phyloP scores from a whole-genome alignment of 2,113 vertebrate species.

The Piprites chloris region DNA sequence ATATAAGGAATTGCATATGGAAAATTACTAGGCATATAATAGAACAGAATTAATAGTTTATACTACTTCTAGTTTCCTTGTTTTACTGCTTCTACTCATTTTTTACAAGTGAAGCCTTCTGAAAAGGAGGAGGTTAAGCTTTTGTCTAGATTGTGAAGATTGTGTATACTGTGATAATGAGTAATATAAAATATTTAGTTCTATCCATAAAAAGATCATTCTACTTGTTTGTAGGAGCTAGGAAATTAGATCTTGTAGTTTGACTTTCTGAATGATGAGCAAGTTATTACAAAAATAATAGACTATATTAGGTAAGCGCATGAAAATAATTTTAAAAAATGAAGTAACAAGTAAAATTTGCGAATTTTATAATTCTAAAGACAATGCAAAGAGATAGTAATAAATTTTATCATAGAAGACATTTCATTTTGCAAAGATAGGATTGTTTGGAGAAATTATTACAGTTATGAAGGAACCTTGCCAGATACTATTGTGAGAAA shows the following conservation, averaged over 20 bases:
- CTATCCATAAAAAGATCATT: background rate
- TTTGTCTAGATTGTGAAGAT: background rate
- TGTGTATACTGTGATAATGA: background rate
- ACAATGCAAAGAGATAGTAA: background rate
- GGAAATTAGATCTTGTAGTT: background rate
- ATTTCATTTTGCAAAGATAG: background rate
- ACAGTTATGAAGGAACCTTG: background rate
- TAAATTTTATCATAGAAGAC: background rate
- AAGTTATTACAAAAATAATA: background rate
- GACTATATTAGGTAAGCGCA: background rate
- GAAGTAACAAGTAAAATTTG: background rate
- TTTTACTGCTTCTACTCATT: background rate
- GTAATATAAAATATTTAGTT: background rate
- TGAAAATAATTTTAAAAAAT: background rate
- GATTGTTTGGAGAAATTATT: background rate
- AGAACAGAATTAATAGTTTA: background rate
- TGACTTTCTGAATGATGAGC: background rate
- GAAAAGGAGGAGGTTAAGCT: background rate
- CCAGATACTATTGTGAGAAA: background rate
- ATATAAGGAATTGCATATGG: background rate
- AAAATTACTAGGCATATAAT: background rate
- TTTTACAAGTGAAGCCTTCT: background rate
- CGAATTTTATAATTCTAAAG: background rate
- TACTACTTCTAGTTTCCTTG: background rate
- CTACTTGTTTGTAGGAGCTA: background rate